Base-by-base conservation (phyloP, 2,888 invertebrate species). In the Dryomyza anilis region DNA sequence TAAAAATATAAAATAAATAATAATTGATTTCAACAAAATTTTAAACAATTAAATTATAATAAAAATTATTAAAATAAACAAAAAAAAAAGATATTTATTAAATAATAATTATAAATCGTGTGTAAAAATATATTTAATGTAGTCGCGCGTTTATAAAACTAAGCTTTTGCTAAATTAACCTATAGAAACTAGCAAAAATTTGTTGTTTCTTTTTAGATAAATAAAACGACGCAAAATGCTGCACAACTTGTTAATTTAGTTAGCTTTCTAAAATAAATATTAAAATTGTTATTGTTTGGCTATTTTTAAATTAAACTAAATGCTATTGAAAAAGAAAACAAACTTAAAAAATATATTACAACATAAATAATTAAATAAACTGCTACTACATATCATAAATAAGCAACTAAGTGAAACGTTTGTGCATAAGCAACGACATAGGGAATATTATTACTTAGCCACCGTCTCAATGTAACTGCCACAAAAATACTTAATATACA, bases 21-120 rank as follows among this genome's bases (percentile, higher is more conserved):
- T 12, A 14, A 48, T 48, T 19, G n/a, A 19, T 23, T 23, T 23
- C 39, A 58, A 45, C n/a, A 58, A 56, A 46, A 56, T 52, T 65
- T 63, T 46, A 65, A 50, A 50, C 65, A 55, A 59, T 52, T 55
- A n/a, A 27, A 33, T 67, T 39, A n/a, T n/a, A 39, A 43, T 16
- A 43, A 5, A n/a, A 50, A 27, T 10, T 23, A 1, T 48, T 3
- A 12, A 48, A 2, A 25, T 8, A 10, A 25, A 25, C 25, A 7
- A 16, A 43, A 27, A 25, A 50, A 21, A 46, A 33, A 33, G 6
- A 16, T 46, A 19, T n/a, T n/a, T n/a, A n/a, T n/a, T n/a, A n/a
- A n/a, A n/a, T n/a, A n/a, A n/a, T n/a, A n/a, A n/a, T n/a, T n/a
- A n/a, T n/a, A n/a, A n/a, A n/a, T n/a, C n/a, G n/a, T n/a, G n/a